Evolutionary conservation across 37 sponge, comb jelly and placozoan genomes (phyloP), one percentile per base, ranked within the genome.

Genomic region (Chondrosia reniformis): DNA sequence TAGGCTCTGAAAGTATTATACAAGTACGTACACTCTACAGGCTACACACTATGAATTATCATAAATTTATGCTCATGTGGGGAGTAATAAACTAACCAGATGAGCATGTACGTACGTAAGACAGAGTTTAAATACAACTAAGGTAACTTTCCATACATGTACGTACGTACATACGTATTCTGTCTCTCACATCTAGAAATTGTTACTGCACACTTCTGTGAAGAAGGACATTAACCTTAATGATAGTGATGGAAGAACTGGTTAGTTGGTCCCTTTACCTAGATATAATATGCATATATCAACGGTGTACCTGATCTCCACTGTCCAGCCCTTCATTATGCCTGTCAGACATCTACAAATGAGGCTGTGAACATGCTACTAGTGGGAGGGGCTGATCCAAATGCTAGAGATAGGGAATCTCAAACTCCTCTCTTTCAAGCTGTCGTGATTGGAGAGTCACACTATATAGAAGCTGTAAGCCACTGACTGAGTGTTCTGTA

Each of bases 381-480:
- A n/a, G 61, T 78, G 64, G 39, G 46, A 10, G 87, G 84, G 15
- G 84, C 84, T 46, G 77, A 84, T 32, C 84, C 87, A 0, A 86
- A 86, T 74, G 61, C 77, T 9, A 57, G 12, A 5, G 87, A 87
- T 66, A 45, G 22, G 0, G 42, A 55, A 6, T 69, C 58, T 3
- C 80, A 76, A 40, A 81, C 81, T 49, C 78, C 87, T 0, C 69
- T 91, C 9, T 77, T 77, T n/a, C 37, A 45, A n/a, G 91, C 87
- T 17, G 27, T 46, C 58, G 63, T 80, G 49, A 61, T 36, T n/a
- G 87, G 91, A 0, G 79, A 86, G 52, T 27, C 57, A 13, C 39
- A 67, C 5, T 91, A 87, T 69, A 81, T 91, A 25, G 44, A 79
- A 33, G 37, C 79, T 33, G 90, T 89, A 45, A 88, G 84, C 46